Percentiles rank a stretch among this genome's conserved stretches.
Evolutionary conservation across 2,888 invertebrate genomes (phyloP).

Genomic region (Drosophila subsilvestris): DNA sequence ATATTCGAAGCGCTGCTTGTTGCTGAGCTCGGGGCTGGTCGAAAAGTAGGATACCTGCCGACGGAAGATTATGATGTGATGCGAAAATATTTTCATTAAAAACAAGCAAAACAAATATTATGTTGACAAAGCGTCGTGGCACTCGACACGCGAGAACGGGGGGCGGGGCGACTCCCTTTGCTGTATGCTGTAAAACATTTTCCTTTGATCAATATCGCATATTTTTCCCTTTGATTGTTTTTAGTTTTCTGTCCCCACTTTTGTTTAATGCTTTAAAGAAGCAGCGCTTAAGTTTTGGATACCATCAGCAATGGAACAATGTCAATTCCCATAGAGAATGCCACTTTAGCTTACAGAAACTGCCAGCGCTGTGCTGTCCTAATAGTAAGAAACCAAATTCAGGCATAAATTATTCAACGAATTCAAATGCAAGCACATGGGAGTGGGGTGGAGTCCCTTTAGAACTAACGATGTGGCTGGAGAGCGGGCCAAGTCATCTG

Average conservation of each 20-base stretch:
- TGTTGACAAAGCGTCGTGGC: constrained; percentile 1
- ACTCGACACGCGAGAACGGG: not conserved
- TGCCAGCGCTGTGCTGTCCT: constrained; percentile 1
- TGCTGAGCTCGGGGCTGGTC: constrained; percentile 96
- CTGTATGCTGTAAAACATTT: not conserved
- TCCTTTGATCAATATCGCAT: not conserved
- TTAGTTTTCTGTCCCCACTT: not conserved
- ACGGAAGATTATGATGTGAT: constrained; percentile 4
- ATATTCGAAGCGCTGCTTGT: constrained; percentile 97
- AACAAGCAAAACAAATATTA: not conserved
- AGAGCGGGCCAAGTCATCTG: constrained; percentile 15
- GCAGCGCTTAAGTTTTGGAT: not conserved
- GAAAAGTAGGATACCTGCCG: constrained; percentile 96
- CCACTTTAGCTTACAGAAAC: not conserved
- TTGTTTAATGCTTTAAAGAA: not conserved
- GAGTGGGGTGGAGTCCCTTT: not conserved
- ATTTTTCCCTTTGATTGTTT: not conserved
- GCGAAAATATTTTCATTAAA: constrained; percentile 16
- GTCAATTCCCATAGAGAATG: not conserved
- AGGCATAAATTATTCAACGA: constrained; percentile 42
- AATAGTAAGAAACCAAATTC: constrained; percentile 58
- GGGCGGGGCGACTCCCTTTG: not conserved
- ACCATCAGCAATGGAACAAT: constrained; percentile 39
- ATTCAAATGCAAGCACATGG: not conserved
- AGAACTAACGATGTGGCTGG: not conserved